A percentile compares a stretch with the other conserved stretches of the same genome.
Conservation (phyloP, 2,797 vertebrate species). For the Chelmon rostratus region DNA sequence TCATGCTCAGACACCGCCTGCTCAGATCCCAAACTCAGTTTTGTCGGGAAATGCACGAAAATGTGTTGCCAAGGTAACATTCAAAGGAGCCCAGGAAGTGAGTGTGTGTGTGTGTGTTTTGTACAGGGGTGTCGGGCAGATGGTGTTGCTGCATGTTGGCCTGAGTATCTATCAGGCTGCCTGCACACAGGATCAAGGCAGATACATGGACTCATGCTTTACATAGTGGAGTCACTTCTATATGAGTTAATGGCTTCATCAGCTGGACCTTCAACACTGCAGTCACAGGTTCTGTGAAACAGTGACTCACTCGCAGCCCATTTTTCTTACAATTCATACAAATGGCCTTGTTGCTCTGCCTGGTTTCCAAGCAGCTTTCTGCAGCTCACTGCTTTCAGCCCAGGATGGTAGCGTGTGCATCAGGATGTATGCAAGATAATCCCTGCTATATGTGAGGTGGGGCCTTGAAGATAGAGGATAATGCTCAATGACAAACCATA, state of each 20-base stretch:
- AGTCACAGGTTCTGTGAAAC: slow-evolving; percentile 56
- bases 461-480: slow-evolving; percentile 6
- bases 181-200: slow-evolving; percentile 12
- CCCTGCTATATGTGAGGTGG: neutral
- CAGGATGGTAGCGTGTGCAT: slow-evolving; percentile 3
- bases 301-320: slow-evolving; percentile 64
- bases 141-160: slow-evolving; percentile 46
- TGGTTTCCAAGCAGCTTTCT: slow-evolving; percentile 26
- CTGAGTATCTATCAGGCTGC: slow-evolving; percentile 14
- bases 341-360: slow-evolving; percentile 14
- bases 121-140: slow-evolving; percentile 50
- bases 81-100: slow-evolving; percentile 13
- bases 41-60: slow-evolving; percentile 20
- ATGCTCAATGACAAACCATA: neutral
- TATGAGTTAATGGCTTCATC: slow-evolving; percentile 44
- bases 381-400: neutral
- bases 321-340: slow-evolving; percentile 28
- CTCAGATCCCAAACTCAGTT: slow-evolving; percentile 5
- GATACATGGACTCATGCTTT: slow-evolving; percentile 26
- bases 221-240: slow-evolving; percentile 46
- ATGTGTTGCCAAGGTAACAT: slow-evolving; percentile 67
- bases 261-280: slow-evolving; percentile 21
- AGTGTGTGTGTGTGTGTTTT: slow-evolving; percentile 32
- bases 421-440: slow-evolving; percentile 27
- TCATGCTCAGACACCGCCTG: neutral